Conservation (phyloP, 2,797 vertebrate genomes). For the Cyprinella venusta region DNA sequence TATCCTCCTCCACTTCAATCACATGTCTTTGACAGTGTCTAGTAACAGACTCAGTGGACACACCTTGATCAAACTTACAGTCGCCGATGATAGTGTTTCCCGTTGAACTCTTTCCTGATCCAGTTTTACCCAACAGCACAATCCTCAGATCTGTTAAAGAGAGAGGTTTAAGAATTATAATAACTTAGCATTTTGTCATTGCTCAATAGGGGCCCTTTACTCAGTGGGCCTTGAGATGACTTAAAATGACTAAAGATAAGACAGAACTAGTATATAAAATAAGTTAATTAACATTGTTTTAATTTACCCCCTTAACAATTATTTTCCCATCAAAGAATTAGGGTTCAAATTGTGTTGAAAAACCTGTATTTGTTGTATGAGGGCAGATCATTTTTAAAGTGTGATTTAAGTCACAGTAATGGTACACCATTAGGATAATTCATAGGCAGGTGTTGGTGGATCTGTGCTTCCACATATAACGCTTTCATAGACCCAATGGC, state of each 20-base stretch:
- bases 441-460: too few species aligned
- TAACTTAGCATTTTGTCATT: neutral
- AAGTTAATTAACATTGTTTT: neutral
- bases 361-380: too few species aligned
- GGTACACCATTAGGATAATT: too few species aligned
- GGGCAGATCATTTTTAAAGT: too few species aligned
- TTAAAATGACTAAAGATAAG: too few species aligned
- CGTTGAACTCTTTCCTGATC: conserved; percentile 10
- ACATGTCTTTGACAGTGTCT: neutral
- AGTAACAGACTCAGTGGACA: neutral
- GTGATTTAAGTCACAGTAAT: too few species aligned
- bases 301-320: too few species aligned
- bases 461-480: too few species aligned
- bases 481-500: too few species aligned
- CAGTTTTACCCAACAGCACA: conserved; percentile 25
- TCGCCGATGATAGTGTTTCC: conserved; percentile 24
- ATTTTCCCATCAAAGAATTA: too few species aligned
- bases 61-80: fast-evolving
- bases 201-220: neutral
- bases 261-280: neutral
- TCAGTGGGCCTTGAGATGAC: neutral
- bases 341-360: too few species aligned
- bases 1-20: neutral
- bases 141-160: neutral
- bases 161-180: neutral